These are phyloP conservation scores for Lepidocolaptes lacrymiger DNA, from an alignment of 2,797 vertebrate genomes.

Conservation along the genomic window DNA sequence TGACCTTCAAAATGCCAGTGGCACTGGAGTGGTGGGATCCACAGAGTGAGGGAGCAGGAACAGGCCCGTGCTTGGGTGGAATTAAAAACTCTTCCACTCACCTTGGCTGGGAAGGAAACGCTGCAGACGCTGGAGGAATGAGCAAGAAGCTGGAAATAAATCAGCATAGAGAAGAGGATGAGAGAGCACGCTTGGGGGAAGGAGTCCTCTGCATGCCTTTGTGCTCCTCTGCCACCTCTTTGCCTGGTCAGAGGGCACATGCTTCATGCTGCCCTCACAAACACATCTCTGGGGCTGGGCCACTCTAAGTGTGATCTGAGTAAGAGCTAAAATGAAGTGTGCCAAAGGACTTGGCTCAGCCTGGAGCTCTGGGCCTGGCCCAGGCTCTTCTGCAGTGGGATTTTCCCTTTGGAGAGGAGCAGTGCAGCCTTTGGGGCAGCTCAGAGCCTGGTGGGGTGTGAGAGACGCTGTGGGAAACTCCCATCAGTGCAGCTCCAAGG, in stretches of 20 bases:
- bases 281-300: background rate
- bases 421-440: background rate
- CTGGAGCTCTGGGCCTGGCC: background rate
- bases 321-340: background rate
- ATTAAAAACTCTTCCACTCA: background rate
- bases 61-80: background rate
- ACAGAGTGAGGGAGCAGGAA: fast-evolving
- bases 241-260: background rate
- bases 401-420: background rate
- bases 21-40: background rate
- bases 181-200: background rate
- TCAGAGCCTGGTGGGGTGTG: background rate
- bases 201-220: background rate
- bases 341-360: background rate
- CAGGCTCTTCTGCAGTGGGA: background rate
- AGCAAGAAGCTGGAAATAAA: slow-evolving; percentile 6
- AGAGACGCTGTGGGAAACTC: background rate
- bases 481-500: fast-evolving
- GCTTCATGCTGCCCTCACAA: background rate
- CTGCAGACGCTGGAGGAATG: background rate
- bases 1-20: background rate
- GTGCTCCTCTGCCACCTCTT: background rate
- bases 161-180: background rate
- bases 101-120: background rate
- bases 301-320: fast-evolving